Base-by-base conservation (phyloP, 2,888 invertebrate species). In the Chloromyia formosa region DNA sequence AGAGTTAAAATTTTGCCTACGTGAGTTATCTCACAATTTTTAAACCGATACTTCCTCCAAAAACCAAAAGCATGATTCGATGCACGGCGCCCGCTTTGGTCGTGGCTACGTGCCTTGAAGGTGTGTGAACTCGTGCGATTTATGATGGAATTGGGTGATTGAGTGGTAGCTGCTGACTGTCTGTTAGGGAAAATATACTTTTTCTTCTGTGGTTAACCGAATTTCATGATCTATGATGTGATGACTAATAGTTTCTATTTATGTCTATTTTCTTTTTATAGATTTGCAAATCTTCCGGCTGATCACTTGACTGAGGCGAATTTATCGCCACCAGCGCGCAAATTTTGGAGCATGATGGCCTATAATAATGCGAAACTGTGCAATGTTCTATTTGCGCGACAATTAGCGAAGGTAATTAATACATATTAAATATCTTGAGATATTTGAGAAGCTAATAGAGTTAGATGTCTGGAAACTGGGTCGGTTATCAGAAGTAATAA, bases 361-460 rank as follows among this genome's bases (percentile, higher is more conserved):
- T 98, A 97, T 84, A 96, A 96, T 82, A 91, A 95, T 85, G 93
- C 93, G 0, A 97, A 98, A 85, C 86, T 97, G 49, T 96, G 94
- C 82, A 96, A 95, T 86, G 88, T 96, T 68, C 86, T 96, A 20
- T 94, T 95, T 81, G 92, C 93, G 9, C 89, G 91, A 81, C 94
- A 94, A 84, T 86, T 97, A 73, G 91, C 93, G 68, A 89, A 89
- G 80, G 86, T 87, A 82, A 80, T 23, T n/a, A n/a, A 62, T 62
- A 12, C 27, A 35, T 35, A 35, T 2, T 35, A 35, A 35, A 35
- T 4, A 35, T 35, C 7, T 35, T 35, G 27, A 4, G 7, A 35
- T 35, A 7, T 35, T 35, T n/a, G n/a, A n/a, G n/a, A n/a, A n/a
- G n/a, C n/a, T n/a, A n/a, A n/a, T n/a, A n/a, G n/a, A n/a, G n/a